Conservation (phyloP, 2,888 invertebrate species). For the Tupiocoris notatus region DNA sequence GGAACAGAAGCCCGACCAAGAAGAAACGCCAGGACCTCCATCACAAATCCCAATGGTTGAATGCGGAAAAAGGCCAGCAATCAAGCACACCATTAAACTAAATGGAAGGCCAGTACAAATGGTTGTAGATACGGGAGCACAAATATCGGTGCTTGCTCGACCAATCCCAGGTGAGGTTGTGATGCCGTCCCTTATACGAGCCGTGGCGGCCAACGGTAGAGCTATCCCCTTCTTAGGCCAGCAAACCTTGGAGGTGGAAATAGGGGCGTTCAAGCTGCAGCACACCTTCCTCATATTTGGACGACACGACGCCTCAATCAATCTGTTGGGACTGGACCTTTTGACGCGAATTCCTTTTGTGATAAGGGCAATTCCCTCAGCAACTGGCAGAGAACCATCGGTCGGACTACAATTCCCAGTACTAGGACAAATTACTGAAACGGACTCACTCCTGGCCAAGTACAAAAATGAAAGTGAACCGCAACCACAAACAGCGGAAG, state of each 20-base stretch:
- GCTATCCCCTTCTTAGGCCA: background rate
- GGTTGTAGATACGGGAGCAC: background rate
- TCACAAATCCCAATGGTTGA: too few relatives aligned
- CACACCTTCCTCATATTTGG: background rate
- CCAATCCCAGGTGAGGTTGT: background rate
- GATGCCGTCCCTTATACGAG: background rate
- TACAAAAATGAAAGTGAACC: too few relatives aligned
- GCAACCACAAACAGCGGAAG: too few relatives aligned
- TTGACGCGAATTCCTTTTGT: background rate
- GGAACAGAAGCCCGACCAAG: too few relatives aligned
- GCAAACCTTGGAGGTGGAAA: background rate
- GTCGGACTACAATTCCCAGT: too few relatives aligned
- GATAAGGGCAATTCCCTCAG: too few relatives aligned
- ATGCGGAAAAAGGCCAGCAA: too few relatives aligned
- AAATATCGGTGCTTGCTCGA: background rate
- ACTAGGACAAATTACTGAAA: too few relatives aligned
- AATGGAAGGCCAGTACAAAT: background rate
- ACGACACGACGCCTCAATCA: background rate
- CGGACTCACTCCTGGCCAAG: too few relatives aligned
- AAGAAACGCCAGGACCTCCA: too few relatives aligned
- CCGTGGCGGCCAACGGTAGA: background rate
- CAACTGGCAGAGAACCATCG: too few relatives aligned
- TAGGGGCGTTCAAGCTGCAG: background rate
- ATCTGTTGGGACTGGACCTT: constrained; percentile 1
- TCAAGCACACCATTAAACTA: too few relatives aligned